Base-by-base conservation (phyloP, 2,113 vertebrate genomes). In the Ondatra zibethicus region DNA sequence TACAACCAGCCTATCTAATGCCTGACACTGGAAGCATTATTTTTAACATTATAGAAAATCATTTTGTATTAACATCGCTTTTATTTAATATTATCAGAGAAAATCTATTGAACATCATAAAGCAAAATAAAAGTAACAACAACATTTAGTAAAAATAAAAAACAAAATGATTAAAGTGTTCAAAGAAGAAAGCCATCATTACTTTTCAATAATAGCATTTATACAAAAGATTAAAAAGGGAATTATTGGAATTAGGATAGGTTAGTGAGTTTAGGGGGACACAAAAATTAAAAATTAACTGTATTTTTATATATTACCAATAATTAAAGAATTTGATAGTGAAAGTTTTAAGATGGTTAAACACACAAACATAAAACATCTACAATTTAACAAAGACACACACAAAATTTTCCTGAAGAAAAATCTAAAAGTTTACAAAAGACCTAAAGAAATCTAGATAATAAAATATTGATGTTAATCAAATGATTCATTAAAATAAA, bases 281-380 rank as follows among this genome's bases (percentile, higher is more conserved):
- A 75, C n/a, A 29, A 88, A 80, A 88, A 63, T 45, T 66, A 91
- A 95, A 88, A 92, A 80, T 75, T 36, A 42, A 61, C 21, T 84
- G 0, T 78, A 88, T 72, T 92, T 89, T 27, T 85, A 52, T 58
- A 58, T 66, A 88, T n/a, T 25, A 73, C 4, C n/a, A 78, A 89
- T 45, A 76, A 47, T 76, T 21, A 45, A 93, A 93, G 27, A 73
- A 85, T 42, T 63, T 0, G 61, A 88, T 52, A 91, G 7, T 66
- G 33, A 93, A 52, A 39, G 27, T 84, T 93, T 21, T 11, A 31
- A 73, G 17, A 84, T 88, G 31, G 17, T 1, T 89, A 72, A 4
- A 17, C 45, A 84, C 14, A 47, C 21, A 63, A 96, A 70, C n/a
- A 70, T 76, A 87, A 96, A 94, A 90, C 66, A 82, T 8, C 4